Evolutionary conservation across 1,140 invertebrate genomes (phyloP).

Genomic region (Drosophila biarmipes): DNA sequence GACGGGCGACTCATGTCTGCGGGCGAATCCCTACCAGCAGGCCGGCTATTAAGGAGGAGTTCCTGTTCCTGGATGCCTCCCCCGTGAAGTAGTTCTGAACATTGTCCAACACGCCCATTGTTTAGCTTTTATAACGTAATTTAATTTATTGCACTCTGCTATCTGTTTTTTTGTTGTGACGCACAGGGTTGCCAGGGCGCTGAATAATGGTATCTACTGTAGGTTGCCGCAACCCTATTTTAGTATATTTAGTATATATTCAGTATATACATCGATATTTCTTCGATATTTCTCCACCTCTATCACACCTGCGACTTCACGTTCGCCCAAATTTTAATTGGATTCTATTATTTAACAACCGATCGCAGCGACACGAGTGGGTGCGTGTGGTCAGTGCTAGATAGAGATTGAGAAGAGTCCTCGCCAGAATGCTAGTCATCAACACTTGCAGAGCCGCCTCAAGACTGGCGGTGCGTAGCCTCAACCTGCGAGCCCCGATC

Average conservation of each 20-base stretch:
- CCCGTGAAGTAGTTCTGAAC: slow-evolving; percentile 58
- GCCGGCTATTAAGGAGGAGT: slow-evolving; percentile 93
- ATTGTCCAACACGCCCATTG: slow-evolving; percentile 71
- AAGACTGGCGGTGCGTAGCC: slow-evolving; percentile 51
- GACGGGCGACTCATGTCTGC: background rate
- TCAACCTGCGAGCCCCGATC: slow-evolving; percentile 33
- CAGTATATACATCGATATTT: too few relatives aligned
- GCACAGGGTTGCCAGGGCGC: slow-evolving; percentile 15
- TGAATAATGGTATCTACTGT: background rate
- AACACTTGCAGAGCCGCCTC: slow-evolving; percentile 61
- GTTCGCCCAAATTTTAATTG: slow-evolving; percentile 2
- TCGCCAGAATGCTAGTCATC: slow-evolving; percentile 58
- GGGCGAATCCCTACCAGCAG: slow-evolving; percentile 88
- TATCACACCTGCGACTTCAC: too few relatives aligned
- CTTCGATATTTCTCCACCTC: too few relatives aligned
- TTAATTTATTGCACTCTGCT: slow-evolving; percentile 12
- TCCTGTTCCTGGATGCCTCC: slow-evolving; percentile 91
- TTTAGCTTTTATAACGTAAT: slow-evolving; percentile 37
- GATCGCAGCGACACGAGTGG: slow-evolving; percentile 34
- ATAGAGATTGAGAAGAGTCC: slow-evolving; percentile 24
- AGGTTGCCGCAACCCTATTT: background rate
- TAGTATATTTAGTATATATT: background rate
- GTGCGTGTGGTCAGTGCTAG: slow-evolving; percentile 39
- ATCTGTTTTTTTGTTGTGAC: slow-evolving; percentile 27
- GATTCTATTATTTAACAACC: slow-evolving; percentile 25